Base-by-base conservation (phyloP, 2,113 vertebrate genomes). In the Regulus satrapa region DNA sequence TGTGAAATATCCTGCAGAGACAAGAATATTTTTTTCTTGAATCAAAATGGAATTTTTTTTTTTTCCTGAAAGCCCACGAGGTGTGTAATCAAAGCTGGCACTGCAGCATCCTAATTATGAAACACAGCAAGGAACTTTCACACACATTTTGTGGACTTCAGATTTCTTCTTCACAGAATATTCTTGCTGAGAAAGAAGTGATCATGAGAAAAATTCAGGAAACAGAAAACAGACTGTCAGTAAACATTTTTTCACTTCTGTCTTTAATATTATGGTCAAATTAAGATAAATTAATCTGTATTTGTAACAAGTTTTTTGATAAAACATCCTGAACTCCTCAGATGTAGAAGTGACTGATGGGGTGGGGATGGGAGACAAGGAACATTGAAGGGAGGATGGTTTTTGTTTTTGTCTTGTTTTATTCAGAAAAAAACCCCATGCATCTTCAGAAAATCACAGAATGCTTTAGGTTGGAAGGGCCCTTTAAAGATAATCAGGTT, bases 31-130 rank as follows among this genome's bases (percentile, higher is more conserved):
- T 77, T 84, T 85, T 93, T 78, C 94, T 92, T 90, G 82, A 71
- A 89, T 88, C 79, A 97, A 93, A 77, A 76, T 90, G 68, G 63
- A 58, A 86, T 52, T 89, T 94, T 55, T 58, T 49, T 25, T 82
- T 79, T 79, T 63, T 36, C 76, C 29, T 75, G 20, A 88, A 81
- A 83, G 74, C 79, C 71, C 82, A 93, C 3, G 5, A 97, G 74
- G 63, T 95, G 89, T 62, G 86, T 92, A 56, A 87, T 92, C 92
- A 97, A 97, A 97, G 93, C 94, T 96, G 92, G 77, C 88, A 96
- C 89, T 90, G 85, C 63, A 95, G 91, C 89, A 96, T 93, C 88
- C 90, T 98, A 96, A 97, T 97, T 98, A 97, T 16, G 12, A 97
- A 97, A 97, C 93, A 32, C 95, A 97, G 96, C 88, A 97, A 95